Base-by-base conservation (phyloP, 2,797 vertebrate species). In the Delichon dasypus region DNA sequence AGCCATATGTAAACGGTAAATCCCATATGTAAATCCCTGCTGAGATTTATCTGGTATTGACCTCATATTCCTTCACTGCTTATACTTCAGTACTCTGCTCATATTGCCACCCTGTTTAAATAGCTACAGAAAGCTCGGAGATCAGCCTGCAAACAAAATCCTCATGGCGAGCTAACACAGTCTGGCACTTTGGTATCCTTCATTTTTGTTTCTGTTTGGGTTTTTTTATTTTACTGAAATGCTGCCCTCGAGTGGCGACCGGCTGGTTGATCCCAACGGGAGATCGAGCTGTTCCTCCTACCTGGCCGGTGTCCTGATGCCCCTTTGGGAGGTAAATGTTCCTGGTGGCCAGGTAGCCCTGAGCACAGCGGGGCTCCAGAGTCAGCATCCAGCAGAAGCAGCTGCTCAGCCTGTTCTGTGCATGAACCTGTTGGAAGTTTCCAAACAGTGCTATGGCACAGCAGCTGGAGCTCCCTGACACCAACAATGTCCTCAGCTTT, bases 221-320 rank as follows among this genome's bases (percentile, higher is more conserved):
- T 3, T 38, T 60, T 38, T 38, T 38, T 11, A 55, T 67, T 64
- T 13, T 61, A 51, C 81, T 47, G 87, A 96, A 92, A 92, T 94
- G 76, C 94, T 95, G 93, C 93, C 91, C 95, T 87, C 93, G 85
- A 79, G 85, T 83, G 89, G 94, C 5, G 16, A 60, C 8, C 53
- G 16, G 72, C 26, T 36, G 76, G 7, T 7, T 7, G 60, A 54
- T 84, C 30, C 34, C 78, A 13, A 0, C 5, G 10, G 80, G 68
- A 50, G 58, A 27, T 19, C 0, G 7, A 53, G 66, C 26, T 17
- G 10, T 4, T 54, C 5, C 11, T 65, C 29, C 58, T 27, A 50
- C 29, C 23, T 7, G 62, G 16, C 55, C 3, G 1, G 16, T 34
- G 58, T 7, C 45, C 60, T 10, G 16, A 1, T 58, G 47, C 7